phyloP scores from a whole-genome alignment of 2,113 vertebrate species.

The Macaca nemestrina region DNA sequence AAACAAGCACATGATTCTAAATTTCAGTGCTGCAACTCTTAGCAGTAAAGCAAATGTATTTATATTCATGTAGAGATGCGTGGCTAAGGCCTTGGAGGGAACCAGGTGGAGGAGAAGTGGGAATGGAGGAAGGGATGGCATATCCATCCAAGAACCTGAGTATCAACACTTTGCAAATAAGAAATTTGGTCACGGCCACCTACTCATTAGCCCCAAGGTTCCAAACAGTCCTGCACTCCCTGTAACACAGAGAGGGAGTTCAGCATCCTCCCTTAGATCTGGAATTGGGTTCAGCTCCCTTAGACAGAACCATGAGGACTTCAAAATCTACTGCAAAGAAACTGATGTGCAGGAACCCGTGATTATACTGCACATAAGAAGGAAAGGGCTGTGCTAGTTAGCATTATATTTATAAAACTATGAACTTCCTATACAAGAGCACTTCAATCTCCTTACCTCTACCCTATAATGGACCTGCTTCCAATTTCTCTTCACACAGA shows the following conservation, averaged over 20 bases:
- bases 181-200: not conserved
- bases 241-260: not conserved
- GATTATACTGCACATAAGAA: not conserved
- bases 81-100: not conserved
- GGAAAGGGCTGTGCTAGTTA: not conserved
- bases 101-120: not conserved
- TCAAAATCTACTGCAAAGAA: slow-evolving; percentile 7
- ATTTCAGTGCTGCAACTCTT: not conserved
- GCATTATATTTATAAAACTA: not conserved
- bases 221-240: not conserved
- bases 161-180: not conserved
- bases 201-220: not conserved
- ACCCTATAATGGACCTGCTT: not conserved
- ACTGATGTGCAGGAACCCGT: not conserved
- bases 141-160: not conserved
- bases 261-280: not conserved
- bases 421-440: not conserved
- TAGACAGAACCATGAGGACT: not conserved
- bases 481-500: not conserved
- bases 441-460: not conserved
- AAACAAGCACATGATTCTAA: not conserved
- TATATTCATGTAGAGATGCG: not conserved
- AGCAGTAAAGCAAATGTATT: not conserved
- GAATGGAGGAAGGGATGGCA: not conserved
- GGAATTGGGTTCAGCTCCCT: not conserved